Evolutionary conservation across 2,797 vertebrate genomes (phyloP).

Genomic region (Spinus pinus): DNA sequence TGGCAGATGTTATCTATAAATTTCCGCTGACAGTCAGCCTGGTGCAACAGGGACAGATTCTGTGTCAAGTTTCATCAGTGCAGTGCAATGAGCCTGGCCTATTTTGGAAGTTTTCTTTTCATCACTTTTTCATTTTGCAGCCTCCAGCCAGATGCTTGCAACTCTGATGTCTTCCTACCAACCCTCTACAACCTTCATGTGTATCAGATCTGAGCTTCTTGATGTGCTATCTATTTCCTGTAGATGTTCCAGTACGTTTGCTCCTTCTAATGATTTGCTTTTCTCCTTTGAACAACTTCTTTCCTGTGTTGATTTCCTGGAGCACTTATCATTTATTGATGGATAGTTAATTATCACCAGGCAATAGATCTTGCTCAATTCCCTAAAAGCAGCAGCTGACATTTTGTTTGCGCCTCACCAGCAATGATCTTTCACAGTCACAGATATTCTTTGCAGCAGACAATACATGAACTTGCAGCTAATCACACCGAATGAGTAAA

Average conservation of each 20-base stretch:
- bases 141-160: slow-evolving; percentile 7
- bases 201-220: slow-evolving; percentile 20
- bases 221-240: slow-evolving; percentile 34
- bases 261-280: slow-evolving; percentile 49
- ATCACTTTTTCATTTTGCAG: slow-evolving; percentile 17
- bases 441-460: slow-evolving; percentile 26
- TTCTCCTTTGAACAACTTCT: slow-evolving; percentile 49
- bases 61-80: background rate
- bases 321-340: slow-evolving; percentile 57
- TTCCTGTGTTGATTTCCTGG: slow-evolving; percentile 30
- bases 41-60: background rate
- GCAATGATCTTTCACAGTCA: slow-evolving; percentile 44
- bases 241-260: background rate
- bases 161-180: background rate
- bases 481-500: background rate
- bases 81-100: background rate
- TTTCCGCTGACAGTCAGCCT: background rate
- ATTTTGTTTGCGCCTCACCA: background rate
- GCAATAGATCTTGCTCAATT: slow-evolving; percentile 44
- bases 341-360: slow-evolving; percentile 51
- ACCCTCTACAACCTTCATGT: background rate
- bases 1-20: background rate
- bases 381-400: slow-evolving; percentile 35
- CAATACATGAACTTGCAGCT: slow-evolving; percentile 33
- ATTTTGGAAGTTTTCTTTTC: slow-evolving; percentile 21